Conservation (phyloP, 2,113 vertebrate species). For the Pampusana beccarii region DNA sequence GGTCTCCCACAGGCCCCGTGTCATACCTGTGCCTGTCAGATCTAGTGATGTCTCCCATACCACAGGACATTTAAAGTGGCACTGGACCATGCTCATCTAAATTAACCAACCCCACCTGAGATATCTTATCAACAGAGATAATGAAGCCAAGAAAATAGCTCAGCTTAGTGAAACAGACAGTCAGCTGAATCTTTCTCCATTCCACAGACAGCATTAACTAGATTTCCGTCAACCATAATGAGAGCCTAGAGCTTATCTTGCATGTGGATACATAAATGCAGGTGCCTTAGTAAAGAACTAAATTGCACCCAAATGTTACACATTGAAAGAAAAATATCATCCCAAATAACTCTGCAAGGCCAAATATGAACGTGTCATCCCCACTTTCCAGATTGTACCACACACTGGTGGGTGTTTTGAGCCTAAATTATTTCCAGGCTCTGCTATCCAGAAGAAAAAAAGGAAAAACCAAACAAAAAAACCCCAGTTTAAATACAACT, state of each 20-base stretch:
- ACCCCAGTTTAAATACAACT: neutral
- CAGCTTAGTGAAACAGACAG: neutral
- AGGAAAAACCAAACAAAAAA: too few species aligned
- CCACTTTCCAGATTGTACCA: neutral
- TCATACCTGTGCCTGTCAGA: neutral
- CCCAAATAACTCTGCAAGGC: neutral
- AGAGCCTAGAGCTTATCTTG: neutral
- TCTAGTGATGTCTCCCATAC: rapidly evolving
- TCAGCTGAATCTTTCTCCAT: neutral
- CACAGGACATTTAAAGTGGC: neutral
- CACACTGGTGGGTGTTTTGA: rapidly evolving
- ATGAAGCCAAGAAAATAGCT: neutral
- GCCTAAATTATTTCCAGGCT: neutral
- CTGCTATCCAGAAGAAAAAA: neutral
- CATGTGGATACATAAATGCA: neutral
- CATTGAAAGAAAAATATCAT: neutral
- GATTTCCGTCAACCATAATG: rapidly evolving
- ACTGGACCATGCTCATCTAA: neutral
- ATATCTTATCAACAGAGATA: neutral
- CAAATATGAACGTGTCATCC: neutral
- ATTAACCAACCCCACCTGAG: neutral
- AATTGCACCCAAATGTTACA: neutral
- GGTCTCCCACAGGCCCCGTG: neutral
- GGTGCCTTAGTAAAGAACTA: neutral
- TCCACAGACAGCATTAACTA: neutral